Evolutionary conservation across 2,888 invertebrate genomes (phyloP).

Genomic region (Plutella xylostella): DNA sequence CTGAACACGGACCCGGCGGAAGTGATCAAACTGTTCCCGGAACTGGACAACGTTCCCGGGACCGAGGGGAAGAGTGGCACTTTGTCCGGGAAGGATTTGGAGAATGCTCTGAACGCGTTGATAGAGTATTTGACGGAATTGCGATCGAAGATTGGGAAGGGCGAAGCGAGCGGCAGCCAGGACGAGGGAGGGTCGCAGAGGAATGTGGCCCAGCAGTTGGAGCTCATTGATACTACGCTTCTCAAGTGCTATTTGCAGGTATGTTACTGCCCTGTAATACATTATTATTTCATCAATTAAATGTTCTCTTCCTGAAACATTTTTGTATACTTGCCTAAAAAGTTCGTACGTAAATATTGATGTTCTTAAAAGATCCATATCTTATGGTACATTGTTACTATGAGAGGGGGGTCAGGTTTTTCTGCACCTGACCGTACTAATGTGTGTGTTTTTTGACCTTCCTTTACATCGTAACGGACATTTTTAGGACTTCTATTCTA

Average conservation of each 20-base stretch:
- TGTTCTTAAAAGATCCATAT: too few species aligned
- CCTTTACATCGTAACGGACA: too few species aligned
- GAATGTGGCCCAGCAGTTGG: slow-evolving; percentile 66
- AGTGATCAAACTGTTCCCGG: slow-evolving; percentile 95
- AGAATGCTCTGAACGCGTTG: slow-evolving; percentile 88
- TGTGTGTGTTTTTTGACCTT: too few species aligned
- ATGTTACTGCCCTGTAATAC: too few species aligned
- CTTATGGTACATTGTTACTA: too few species aligned
- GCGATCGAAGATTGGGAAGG: slow-evolving; percentile 66
- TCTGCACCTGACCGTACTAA: too few species aligned
- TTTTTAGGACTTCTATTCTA: too few species aligned
- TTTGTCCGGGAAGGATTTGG: slow-evolving; percentile 85
- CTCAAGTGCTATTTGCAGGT: slow-evolving; percentile 97
- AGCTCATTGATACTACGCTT: slow-evolving; percentile 96
- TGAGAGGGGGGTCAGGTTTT: too few species aligned
- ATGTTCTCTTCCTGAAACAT: too few species aligned
- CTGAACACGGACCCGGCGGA: slow-evolving; percentile 94
- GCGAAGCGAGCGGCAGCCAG: slow-evolving; percentile 23
- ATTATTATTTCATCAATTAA: too few species aligned
- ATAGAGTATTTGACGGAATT: slow-evolving; percentile 91
- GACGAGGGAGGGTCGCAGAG: slow-evolving; percentile 29
- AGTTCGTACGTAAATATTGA: too few species aligned
- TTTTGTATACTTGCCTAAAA: too few species aligned
- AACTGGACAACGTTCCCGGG: slow-evolving; percentile 73
- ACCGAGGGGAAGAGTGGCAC: slow-evolving; percentile 37